These are phyloP conservation scores for Oceanodroma leucorhoa DNA, from an alignment of 2,797 vertebrate genomes.

Conservation along the genomic window DNA sequence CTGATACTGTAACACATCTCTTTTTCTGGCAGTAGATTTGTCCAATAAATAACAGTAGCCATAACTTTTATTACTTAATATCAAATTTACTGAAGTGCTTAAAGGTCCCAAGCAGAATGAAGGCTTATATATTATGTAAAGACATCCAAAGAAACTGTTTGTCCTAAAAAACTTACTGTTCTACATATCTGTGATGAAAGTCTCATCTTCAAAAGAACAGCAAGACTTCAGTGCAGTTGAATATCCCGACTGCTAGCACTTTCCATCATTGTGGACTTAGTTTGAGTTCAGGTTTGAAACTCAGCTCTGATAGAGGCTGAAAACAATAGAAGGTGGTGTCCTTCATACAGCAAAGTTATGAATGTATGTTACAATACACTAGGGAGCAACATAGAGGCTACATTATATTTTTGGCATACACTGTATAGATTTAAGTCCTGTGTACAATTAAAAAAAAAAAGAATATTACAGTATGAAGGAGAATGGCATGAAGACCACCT, in stretches of 20 bases:
- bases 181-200: neutral
- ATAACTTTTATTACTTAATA: slow-evolving; percentile 22
- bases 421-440: neutral
- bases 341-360: neutral
- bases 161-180: neutral
- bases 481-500: neutral
- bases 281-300: neutral
- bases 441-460: neutral
- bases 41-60: slow-evolving; percentile 3
- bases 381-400: neutral
- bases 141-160: neutral
- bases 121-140: neutral
- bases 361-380: neutral
- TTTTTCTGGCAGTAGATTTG: neutral
- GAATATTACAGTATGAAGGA: neutral
- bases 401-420: neutral
- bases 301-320: neutral
- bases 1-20: neutral
- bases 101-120: neutral
- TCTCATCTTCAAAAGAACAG: neutral
- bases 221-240: neutral
- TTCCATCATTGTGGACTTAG: neutral
- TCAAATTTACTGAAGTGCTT: slow-evolving; percentile 26
- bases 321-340: neutral
- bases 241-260: neutral